Evolutionary conservation across 2,888 invertebrate species (phyloP).

Genomic region (Amphipyra berbera): DNA sequence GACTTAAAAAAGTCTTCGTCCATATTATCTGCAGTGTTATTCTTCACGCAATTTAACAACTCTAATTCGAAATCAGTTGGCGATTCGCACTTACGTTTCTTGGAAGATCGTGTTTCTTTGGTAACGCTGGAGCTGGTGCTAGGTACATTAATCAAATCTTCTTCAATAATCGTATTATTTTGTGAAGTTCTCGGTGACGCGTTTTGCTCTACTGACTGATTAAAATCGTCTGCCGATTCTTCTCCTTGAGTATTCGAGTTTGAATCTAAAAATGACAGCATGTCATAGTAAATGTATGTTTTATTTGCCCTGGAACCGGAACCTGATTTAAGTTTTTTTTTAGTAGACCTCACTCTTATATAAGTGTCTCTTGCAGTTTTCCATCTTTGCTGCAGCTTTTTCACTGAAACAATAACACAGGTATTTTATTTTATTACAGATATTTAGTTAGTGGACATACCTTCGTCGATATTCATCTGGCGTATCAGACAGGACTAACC

Average conservation of each 20-base stretch:
- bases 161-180: conserved; percentile 19
- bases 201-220: conserved; percentile 30
- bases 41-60: conserved; percentile 51
- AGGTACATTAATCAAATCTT: conserved; percentile 24
- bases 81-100: conserved; percentile 52
- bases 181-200: conserved; percentile 30
- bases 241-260: conserved; percentile 47
- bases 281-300: conserved; percentile 48
- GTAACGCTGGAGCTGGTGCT: conserved; percentile 28
- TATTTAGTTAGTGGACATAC: conserved; percentile 56
- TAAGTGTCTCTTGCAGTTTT: conserved; percentile 55
- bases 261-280: conserved; percentile 52
- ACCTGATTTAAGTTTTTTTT: conserved; percentile 43
- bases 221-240: conserved; percentile 37
- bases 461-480: conserved; percentile 54
- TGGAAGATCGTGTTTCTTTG: conserved; percentile 47
- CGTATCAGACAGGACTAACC: conserved; percentile 57
- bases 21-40: conserved; percentile 49
- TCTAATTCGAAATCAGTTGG: conserved; percentile 53
- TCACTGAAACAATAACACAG: conserved; percentile 42
- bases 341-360: conserved; percentile 49
- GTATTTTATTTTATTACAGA: conserved; percentile 34
- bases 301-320: conserved; percentile 51
- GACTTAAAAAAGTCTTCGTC: conserved; percentile 57
- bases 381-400: conserved; percentile 47